Base-by-base conservation (phyloP, 2,113 vertebrate species). In the Zootoca vivipara region DNA sequence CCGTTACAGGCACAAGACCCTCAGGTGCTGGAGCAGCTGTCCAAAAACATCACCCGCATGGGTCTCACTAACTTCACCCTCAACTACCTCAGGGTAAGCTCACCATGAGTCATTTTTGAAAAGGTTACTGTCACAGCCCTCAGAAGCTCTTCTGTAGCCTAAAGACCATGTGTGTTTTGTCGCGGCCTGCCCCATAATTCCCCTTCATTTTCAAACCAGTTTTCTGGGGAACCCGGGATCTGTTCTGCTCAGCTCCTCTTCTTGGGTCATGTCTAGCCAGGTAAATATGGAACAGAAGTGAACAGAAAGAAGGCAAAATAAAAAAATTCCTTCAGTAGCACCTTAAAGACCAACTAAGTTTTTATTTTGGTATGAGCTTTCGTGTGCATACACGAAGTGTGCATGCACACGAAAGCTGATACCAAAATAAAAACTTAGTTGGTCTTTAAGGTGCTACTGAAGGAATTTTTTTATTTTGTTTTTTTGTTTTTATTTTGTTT, bases 61-160 rank as follows among this genome's bases (percentile, higher is more conserved):
- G 99, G 99, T 93, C 97, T 99, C 95, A 99, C 99, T 94, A 99
- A 99, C 97, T 99, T 99, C 97, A 99, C 99, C 95, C 98, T 99
- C 98, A 99, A 99, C 99, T 99, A 99, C 98, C 99, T 99, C 99
- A 99, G 99, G 98, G 99, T 99, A 98, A 98, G 97, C 82, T 16
- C 78, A 85, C 62, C 18, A 86, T 92, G 74, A 92, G 85, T 86
- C 82, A 1, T 87, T 83, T 91, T 93, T 91, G 74, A 35, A 93
- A 93, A 94, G 52, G 82, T 81, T 94, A 65, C 82, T 80, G 38
- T 46, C 90, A 65, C 52, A 28, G 28, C 56, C 73, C 38, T 77
- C 56, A 64, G 72, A 42, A 18, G 70, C 82, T 82, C 38, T 67
- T 65, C 24, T 30, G 65, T 64, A 33, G n/a, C 80, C 70, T 65